A percentile compares a stretch with the other conserved stretches of the same genome.
Evolutionary conservation across 2,797 vertebrate genomes (phyloP).

Genomic region (Oreochromis mossambicus): DNA sequence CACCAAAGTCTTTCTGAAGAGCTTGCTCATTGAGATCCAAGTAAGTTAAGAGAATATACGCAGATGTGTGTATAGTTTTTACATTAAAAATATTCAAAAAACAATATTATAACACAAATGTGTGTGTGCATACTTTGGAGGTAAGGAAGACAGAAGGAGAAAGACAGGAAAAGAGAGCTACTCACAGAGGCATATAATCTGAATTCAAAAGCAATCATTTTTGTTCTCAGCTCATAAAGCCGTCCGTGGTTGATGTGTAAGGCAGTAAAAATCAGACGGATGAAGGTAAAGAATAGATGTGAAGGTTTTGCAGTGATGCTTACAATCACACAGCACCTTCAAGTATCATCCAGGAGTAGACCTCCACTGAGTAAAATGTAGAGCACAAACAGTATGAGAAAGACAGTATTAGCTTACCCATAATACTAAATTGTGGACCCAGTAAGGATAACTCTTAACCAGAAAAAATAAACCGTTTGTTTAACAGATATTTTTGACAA

Average conservation of each 20-base stretch:
- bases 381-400: background rate
- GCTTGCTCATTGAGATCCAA: constrained; percentile 38
- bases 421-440: background rate
- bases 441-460: background rate
- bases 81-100: fast-evolving
- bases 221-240: constrained; percentile 72
- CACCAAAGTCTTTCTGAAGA: constrained; percentile 52
- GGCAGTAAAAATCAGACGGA: constrained; percentile 52
- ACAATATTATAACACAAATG: background rate
- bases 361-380: background rate
- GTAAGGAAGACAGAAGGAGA: background rate
- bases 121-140: background rate
- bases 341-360: background rate
- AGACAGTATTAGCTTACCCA: background rate
- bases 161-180: constrained; percentile 25
- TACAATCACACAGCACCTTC: constrained; percentile 1
- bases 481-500: background rate
- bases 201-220: constrained; percentile 71
- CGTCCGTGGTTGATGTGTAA: constrained; percentile 49
- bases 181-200: constrained; percentile 52
- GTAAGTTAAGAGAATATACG: constrained; percentile 36
- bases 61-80: background rate
- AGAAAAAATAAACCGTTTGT: background rate
- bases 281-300: constrained; percentile 47
- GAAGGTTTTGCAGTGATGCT: constrained; percentile 10